Percentiles rank a stretch among this genome's conserved stretches.
Evolutionary conservation across 2,797 vertebrate genomes (phyloP).

Genomic region (Galago senegalensis): DNA sequence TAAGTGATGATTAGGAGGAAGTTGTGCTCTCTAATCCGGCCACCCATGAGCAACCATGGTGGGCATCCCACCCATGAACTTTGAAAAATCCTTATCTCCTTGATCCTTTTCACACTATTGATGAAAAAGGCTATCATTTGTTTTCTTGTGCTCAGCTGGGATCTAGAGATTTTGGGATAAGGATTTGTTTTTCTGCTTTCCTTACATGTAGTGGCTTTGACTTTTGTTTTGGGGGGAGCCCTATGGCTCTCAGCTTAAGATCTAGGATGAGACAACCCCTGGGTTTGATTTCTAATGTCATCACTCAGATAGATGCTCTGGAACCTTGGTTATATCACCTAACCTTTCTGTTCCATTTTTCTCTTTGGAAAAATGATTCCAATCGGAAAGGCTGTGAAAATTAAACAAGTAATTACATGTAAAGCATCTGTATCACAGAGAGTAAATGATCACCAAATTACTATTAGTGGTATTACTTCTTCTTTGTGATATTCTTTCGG

Average conservation of each 20-base stretch:
- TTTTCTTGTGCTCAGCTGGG: conserved; percentile 18
- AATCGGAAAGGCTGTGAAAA: conserved; percentile 51
- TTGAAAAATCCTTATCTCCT: not conserved
- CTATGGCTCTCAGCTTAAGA: not conserved
- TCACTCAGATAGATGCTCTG: not conserved
- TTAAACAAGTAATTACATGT: conserved; percentile 45
- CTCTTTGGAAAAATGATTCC: conserved; percentile 36
- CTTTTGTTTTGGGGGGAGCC: not conserved
- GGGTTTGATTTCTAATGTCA: not conserved
- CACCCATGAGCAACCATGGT: not conserved
- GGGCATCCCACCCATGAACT: not conserved
- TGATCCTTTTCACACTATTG: not conserved
- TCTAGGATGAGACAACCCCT: not conserved
- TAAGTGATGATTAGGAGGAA: conserved; percentile 17
- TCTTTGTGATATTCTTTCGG: conserved; percentile 40
- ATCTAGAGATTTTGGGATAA: not conserved
- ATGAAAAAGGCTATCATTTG: not conserved
- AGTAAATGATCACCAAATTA: conserved; percentile 12
- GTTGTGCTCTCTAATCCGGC: not conserved
- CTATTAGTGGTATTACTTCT: not conserved
- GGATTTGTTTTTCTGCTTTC: conserved; percentile 17
- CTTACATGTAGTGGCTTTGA: conserved; percentile 4
- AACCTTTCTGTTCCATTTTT: conserved; percentile 1
- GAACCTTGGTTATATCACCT: not conserved
- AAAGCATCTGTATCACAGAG: conserved; percentile 30